Base-by-base conservation (phyloP, 2,888 invertebrate genomes). In the Toxonevra muliebris region DNA sequence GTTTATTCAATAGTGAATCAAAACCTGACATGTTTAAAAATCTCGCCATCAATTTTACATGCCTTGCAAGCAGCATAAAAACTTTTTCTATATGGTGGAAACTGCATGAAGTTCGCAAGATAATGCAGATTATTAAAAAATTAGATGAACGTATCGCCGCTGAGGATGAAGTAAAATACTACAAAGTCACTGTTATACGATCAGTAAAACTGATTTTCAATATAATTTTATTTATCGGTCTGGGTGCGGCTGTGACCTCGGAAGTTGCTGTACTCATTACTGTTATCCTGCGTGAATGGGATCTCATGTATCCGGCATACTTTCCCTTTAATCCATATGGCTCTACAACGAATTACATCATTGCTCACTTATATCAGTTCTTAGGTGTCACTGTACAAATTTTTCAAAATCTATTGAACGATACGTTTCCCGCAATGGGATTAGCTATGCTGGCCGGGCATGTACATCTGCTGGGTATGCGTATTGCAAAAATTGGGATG, bases 381-480 rank as follows among this genome's bases (percentile, higher is more conserved):
- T 7, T 72, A 13, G 74, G 73, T 0, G 43, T 73, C 8, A 52
- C 67, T 4, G 52, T 66, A 17, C 71, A 71, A 42, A 69, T 74
- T 19, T 9, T 71, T 12, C 70, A 69, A 41, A 71, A 71, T 63
- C 1, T 71, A 8, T 63, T 70, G 1, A 70, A 70, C 40, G 76
- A 76, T 42, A 70, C 75, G 1, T 70, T 71, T 63, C 66, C 66
- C 11, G 70, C 57, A 2, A 66, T 71, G 58, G 66, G 65, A 45
- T 63, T 75, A 63, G 70, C 71, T 1, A 48, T 74, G 42, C 41
- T 75, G 40, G 64, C 69, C 9, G 74, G 75, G 3, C 76, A 76
- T n/a, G 61, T 75, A 8, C 69, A 65, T 42, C 17, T 69, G 19
- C 50, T 76, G n/a, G 50, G 65, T 12, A 66, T 74, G 50, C 67